Conservation (phyloP, 2,113 vertebrate species). For the Seriola quinqueradiata region DNA sequence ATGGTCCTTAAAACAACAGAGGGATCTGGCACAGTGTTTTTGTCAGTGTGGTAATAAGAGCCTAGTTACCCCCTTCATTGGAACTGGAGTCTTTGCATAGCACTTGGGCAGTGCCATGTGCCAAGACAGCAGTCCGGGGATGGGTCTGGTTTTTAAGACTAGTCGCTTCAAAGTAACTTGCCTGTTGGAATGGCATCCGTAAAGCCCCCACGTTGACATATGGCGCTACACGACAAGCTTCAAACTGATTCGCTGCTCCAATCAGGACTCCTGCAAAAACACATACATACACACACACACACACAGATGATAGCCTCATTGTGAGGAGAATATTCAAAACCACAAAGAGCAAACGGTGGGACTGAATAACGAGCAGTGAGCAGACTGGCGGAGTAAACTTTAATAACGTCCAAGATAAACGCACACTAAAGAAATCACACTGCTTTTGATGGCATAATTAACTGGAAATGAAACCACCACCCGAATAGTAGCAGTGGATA, state of each 20-base stretch:
- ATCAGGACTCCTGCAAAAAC: constrained; percentile 92
- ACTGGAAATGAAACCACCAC: constrained; percentile 28
- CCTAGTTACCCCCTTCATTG: constrained; percentile 67
- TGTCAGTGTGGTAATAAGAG: constrained; percentile 64
- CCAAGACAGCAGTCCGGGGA: constrained; percentile 78
- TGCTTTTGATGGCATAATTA: constrained; percentile 48
- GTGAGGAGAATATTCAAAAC: constrained; percentile 33
- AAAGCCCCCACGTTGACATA: constrained; percentile 99
- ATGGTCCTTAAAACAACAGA: constrained; percentile 37
- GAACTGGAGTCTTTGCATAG: constrained; percentile 70
- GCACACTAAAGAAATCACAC: constrained; percentile 15
- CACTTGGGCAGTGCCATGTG: constrained; percentile 68
- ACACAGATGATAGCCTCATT: constrained; percentile 58
- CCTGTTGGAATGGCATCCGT: constrained; percentile 99
- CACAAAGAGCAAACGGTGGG: constrained; percentile 31
- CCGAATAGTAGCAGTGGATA: constrained; percentile 22
- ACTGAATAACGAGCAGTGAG: constrained; percentile 8
- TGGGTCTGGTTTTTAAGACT: constrained; percentile 71
- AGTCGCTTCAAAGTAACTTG: constrained; percentile 86
- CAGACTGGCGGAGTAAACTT: constrained; percentile 28
- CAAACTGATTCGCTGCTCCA: constrained; percentile 97
- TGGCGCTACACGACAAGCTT: constrained; percentile 97
- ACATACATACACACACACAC: constrained; percentile 7
- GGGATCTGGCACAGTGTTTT: constrained; percentile 53
- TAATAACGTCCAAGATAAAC: constrained; percentile 30